Evolutionary conservation across 2,888 invertebrate genomes (phyloP).

Genomic region (Autographa gamma): DNA sequence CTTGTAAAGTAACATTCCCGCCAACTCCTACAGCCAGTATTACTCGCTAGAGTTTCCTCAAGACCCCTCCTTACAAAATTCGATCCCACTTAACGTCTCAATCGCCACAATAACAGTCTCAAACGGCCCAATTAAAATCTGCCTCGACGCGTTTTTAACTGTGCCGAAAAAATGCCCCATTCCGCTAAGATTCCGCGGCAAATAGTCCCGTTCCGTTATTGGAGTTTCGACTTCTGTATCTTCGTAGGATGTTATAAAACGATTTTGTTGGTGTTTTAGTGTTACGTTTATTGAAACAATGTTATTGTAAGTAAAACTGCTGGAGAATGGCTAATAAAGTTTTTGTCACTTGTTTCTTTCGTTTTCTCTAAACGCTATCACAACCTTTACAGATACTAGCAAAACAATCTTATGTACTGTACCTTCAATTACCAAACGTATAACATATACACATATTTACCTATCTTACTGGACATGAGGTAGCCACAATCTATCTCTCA

Average conservation of each 20-base stretch:
- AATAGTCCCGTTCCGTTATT: slow-evolving; percentile 30
- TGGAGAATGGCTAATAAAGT: neutral
- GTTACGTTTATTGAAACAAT: neutral
- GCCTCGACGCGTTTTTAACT: slow-evolving; percentile 43
- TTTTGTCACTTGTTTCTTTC: too few relatives aligned
- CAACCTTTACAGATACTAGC: too few relatives aligned
- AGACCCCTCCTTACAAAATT: slow-evolving; percentile 43
- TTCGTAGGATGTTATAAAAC: slow-evolving; percentile 2
- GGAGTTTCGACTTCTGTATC: slow-evolving; percentile 14
- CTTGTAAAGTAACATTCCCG: slow-evolving; percentile 18
- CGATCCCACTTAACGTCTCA: slow-evolving; percentile 48
- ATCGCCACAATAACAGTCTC: slow-evolving; percentile 57
- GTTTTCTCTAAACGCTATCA: too few relatives aligned
- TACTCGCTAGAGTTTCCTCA: slow-evolving; percentile 42
- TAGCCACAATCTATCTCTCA: neutral
- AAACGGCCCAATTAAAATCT: slow-evolving; percentile 59
- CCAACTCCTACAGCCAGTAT: slow-evolving; percentile 19
- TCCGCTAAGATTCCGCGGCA: slow-evolving; percentile 27
- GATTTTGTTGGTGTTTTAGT: neutral
- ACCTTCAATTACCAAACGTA: too few relatives aligned
- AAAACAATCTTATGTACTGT: too few relatives aligned
- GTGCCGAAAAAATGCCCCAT: slow-evolving; percentile 23
- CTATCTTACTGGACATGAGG: neutral
- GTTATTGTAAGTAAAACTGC: neutral
- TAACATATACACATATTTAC: too few relatives aligned